Base-by-base conservation (phyloP, 2,113 vertebrate genomes). In the Ibidorhyncha struthersii region DNA sequence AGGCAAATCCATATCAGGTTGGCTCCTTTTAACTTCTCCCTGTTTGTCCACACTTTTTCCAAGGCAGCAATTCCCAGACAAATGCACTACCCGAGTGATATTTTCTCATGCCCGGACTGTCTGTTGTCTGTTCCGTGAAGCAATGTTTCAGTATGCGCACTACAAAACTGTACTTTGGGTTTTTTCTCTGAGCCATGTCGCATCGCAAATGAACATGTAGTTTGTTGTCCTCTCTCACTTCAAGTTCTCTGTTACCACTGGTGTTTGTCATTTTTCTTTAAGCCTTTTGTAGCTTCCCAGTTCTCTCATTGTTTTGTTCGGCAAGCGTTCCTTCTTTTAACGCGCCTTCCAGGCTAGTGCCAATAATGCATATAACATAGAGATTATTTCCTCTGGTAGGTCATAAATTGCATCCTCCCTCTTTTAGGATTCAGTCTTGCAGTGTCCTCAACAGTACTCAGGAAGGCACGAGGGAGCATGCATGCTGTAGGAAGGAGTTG, bases 31-130 rank as follows among this genome's bases (percentile, higher is more conserved):
- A 50, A 50, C 49, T 50, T 50, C 49, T 50, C 49, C 49, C 13
- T 83, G 4, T 66, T 69, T 82, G 47, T 59, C 40, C 14, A 47
- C 10, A 4, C 9, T 74, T 71, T 23, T 88, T 61, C 38, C 32
- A 77, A 52, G 72, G 27, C 14, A 83, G 43, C 6, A 74, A 8
- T 67, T 92, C 65, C 63, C 40, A 29, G 20, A 30, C 34, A 71
- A 81, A 61, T 49, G 38, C 43, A 40, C 6, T 38, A 29, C 8
- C 47, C 1, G 0, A 36, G 14, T 0, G 5, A 21, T 43, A 15
- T 7, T 43, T 7, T 29, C 47, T 67, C 19, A n/a, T 81, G n/a
- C 16, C 13, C 1, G 0, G 32, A 10, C 5, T 16, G 2, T 40
- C 82, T 56, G 34, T 5, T 77, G 21, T 40, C 25, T 38, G 4